Evolutionary conservation across 2,113 vertebrate genomes (phyloP).

Genomic region (Pipa parva): DNA sequence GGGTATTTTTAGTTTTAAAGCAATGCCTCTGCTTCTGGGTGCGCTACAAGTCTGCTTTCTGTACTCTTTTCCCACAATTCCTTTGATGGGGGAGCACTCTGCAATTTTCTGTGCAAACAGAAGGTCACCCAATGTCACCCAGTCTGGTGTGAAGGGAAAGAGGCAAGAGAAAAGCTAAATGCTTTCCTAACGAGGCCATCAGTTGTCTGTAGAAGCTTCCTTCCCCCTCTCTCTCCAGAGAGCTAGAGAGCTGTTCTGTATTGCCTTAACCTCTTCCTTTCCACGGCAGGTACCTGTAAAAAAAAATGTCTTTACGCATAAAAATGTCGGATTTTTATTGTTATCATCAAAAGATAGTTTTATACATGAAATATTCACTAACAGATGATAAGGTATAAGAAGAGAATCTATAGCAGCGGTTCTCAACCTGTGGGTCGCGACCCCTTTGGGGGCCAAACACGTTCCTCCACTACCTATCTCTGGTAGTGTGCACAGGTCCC

Average conservation of each 20-base stretch:
- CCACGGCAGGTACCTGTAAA: no score
- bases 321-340: neutral
- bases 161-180: slow-evolving; percentile 16
- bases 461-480: no score
- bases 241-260: neutral
- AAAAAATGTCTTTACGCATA: no score
- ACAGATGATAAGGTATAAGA: no score
- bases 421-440: no score
- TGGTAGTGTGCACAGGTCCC: no score
- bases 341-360: neutral
- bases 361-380: neutral
- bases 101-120: slow-evolving; percentile 9
- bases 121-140: slow-evolving; percentile 31
- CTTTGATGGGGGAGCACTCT: slow-evolving; percentile 1
- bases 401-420: no score
- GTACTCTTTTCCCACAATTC: neutral
- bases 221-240: neutral
- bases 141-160: slow-evolving; percentile 18
- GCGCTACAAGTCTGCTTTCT: neutral
- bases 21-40: neutral
- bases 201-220: slow-evolving; percentile 3
- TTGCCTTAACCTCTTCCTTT: neutral
- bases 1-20: no score
- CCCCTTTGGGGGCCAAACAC: no score
- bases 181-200: slow-evolving; percentile 21